Conservation (phyloP, 2,888 invertebrate species). For the Drosophila neonasuta region DNA sequence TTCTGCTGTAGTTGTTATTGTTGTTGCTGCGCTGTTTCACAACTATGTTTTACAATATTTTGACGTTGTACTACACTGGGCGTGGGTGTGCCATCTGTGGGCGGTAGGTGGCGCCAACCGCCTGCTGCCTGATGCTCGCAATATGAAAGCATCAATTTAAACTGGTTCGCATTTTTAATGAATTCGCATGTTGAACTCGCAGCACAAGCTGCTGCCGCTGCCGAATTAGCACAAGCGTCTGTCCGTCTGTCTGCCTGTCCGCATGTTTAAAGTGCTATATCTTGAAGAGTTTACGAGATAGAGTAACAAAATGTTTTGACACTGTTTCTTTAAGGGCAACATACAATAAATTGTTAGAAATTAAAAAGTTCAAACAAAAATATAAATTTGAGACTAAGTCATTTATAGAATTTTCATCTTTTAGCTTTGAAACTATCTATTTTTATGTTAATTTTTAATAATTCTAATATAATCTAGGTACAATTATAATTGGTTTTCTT, state of each 20-base stretch:
- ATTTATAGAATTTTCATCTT: no score
- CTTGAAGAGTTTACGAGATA: not conserved
- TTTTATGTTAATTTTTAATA: no score
- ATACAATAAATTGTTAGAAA: no score
- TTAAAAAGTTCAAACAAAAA: no score
- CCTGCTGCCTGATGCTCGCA: constrained; percentile 3
- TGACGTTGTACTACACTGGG: constrained; percentile 67
- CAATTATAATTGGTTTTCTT: no score
- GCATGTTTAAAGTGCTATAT: not conserved
- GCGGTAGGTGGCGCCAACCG: not conserved
- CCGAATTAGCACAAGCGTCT: not conserved
- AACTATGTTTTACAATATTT: constrained; percentile 77
- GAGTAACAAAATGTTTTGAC: no score
- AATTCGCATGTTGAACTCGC: constrained; percentile 44
- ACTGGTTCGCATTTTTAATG: constrained; percentile 72
- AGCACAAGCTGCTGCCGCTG: not conserved
- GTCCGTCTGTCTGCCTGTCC: not conserved
- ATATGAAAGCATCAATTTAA: constrained; percentile 64
- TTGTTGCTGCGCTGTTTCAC: constrained; percentile 68
- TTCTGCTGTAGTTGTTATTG: constrained; percentile 20
- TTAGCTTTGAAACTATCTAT: no score
- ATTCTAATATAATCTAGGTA: no score
- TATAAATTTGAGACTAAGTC: no score
- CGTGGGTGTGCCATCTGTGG: constrained; percentile 25
- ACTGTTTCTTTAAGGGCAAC: no score